Evolutionary conservation across 2,797 vertebrate species (phyloP).

Genomic region (Anabacerthia variegaticeps): DNA sequence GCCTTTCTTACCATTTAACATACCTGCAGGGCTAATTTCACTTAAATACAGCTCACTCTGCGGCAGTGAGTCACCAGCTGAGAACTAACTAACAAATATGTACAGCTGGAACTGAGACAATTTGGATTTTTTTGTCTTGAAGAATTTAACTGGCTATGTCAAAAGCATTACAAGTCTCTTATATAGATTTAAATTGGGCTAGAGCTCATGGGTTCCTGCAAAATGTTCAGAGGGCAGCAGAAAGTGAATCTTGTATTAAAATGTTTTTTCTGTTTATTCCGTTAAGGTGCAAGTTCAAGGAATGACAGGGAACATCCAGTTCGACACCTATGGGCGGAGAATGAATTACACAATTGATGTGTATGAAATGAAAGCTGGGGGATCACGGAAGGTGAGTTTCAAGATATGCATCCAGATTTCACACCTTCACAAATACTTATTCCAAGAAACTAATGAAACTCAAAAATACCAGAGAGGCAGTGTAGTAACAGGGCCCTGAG

Average conservation of each 20-base stretch:
- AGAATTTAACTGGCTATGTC: not conserved
- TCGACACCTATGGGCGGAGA: slow-evolving; percentile 96
- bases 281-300: slow-evolving; percentile 94
- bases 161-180: not conserved
- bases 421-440: not conserved
- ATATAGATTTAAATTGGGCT: not conserved
- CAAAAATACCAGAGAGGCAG: not conserved
- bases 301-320: slow-evolving; percentile 99
- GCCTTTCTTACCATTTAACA: not conserved
- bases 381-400: slow-evolving; percentile 91
- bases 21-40: not conserved
- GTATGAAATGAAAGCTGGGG: slow-evolving; percentile 94
- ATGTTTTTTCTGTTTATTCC: slow-evolving; percentile 25
- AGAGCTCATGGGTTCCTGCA: not conserved
- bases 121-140: not conserved
- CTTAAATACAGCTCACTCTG: not conserved
- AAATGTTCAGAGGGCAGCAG: not conserved
- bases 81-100: not conserved
- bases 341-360: slow-evolving; percentile 98
- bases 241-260: not conserved
- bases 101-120: not conserved
- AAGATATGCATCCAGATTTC: not conserved
- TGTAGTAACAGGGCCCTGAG: not conserved
- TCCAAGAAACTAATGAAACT: not conserved
- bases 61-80: not conserved